Conservation (phyloP, 1,140 invertebrate species). For the Druon quercuslanigerum region DNA sequence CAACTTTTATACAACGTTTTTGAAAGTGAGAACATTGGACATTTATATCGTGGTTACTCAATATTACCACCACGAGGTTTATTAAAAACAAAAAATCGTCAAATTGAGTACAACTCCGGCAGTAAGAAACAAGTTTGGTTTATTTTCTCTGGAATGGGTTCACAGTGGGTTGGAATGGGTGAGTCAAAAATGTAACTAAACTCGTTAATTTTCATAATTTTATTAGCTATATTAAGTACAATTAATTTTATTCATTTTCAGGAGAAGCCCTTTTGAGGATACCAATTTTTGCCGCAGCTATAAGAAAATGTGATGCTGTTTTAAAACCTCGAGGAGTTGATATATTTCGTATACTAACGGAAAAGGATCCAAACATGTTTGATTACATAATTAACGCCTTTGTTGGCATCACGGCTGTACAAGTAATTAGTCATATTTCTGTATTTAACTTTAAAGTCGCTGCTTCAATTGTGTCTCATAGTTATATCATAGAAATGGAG, state of each 20-base stretch:
- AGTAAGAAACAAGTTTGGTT: conserved; percentile 73
- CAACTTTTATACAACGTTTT: conserved; percentile 73
- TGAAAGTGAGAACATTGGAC: conserved; percentile 61
- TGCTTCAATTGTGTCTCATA: not conserved
- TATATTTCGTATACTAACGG: conserved; percentile 78
- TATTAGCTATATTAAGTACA: not conserved
- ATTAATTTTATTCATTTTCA: conserved; percentile 50
- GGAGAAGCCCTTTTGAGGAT: conserved; percentile 79
- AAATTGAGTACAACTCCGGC: conserved; percentile 25
- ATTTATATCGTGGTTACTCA: conserved; percentile 74
- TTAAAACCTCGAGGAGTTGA: conserved; percentile 74
- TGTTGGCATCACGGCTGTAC: conserved; percentile 65
- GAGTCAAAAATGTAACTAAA: conserved; percentile 29
- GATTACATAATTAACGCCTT: conserved; percentile 75
- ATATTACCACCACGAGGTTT: conserved; percentile 41
- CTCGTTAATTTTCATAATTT: not conserved
- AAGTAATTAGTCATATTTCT: conserved; percentile 64
- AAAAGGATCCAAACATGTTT: conserved; percentile 74
- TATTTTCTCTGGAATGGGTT: conserved; percentile 84
- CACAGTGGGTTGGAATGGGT: conserved; percentile 83
- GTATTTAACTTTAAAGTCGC: not conserved
- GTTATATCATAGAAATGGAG: not conserved
- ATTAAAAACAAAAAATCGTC: conserved; percentile 9
- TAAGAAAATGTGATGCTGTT: conserved; percentile 72
- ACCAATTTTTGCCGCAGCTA: conserved; percentile 80